A percentile compares a stretch with the other conserved stretches of the same genome.
phyloP scores from a whole-genome alignment of 2,113 vertebrate genomes.

The Mystacornis crossleyi region DNA sequence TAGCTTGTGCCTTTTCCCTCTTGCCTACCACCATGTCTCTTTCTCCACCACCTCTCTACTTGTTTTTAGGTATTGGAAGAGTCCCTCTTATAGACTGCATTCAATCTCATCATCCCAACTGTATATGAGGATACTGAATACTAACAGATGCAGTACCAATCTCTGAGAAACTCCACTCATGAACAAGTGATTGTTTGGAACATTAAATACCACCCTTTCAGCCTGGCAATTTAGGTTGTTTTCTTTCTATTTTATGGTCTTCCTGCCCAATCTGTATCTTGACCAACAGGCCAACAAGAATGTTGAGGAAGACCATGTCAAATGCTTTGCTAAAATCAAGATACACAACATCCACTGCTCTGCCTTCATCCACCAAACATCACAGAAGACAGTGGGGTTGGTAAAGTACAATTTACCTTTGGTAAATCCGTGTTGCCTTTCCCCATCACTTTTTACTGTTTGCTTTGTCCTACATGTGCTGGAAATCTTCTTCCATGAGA shows the following conservation, averaged over 20 bases:
- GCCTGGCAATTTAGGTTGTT: background rate
- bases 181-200: background rate
- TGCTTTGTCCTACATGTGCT: background rate
- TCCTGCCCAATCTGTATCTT: background rate
- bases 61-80: background rate
- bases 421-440: background rate
- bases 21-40: background rate
- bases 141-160: background rate
- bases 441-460: background rate
- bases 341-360: background rate
- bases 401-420: background rate
- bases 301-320: background rate
- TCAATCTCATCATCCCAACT: accelerated
- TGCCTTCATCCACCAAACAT: background rate
- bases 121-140: background rate
- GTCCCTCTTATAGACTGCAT: background rate
- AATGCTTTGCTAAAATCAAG: background rate
- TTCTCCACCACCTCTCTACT: background rate
- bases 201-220: background rate
- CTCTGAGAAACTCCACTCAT: background rate
- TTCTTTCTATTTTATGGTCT: background rate
- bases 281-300: background rate
- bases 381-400: accelerated
- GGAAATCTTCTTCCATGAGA: background rate
- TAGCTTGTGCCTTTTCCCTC: background rate